Evolutionary conservation across 2,797 vertebrate genomes (phyloP).

Genomic region (Labeo calbasu): DNA sequence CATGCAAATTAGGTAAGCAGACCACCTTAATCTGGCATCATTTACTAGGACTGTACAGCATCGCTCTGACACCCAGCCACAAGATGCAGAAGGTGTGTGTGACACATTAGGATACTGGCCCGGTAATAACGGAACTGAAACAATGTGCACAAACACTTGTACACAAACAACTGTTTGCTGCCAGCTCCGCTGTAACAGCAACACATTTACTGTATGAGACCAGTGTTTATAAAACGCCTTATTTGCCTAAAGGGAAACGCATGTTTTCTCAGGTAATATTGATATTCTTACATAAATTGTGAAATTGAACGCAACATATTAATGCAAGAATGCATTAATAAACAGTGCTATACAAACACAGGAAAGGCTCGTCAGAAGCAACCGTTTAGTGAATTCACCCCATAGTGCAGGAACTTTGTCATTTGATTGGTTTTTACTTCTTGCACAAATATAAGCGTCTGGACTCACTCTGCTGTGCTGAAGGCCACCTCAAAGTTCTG

Average conservation of each 20-base stretch:
- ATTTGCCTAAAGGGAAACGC: no score
- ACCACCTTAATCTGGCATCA: not conserved
- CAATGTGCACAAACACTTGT: not conserved
- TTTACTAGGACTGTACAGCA: conserved; percentile 7
- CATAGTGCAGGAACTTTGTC: not conserved
- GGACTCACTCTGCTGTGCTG: conserved; percentile 91
- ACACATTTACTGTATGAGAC: not conserved
- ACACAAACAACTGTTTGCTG: not conserved
- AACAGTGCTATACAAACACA: not conserved
- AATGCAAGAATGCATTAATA: not conserved
- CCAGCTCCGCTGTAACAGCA: not conserved
- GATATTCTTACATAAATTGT: not conserved
- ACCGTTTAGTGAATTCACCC: not conserved
- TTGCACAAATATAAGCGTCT: not conserved
- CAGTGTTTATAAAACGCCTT: not conserved
- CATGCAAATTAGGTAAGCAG: not conserved
- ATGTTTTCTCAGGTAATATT: no score
- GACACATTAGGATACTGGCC: not conserved
- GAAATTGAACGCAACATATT: not conserved
- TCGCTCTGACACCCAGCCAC: not conserved
- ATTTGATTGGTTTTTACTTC: not conserved
- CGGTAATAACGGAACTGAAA: not conserved
- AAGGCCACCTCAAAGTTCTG: conserved; percentile 97
- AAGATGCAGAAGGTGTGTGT: not conserved
- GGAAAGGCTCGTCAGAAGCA: not conserved